Evolutionary conservation across 2,113 vertebrate genomes (phyloP), one percentile per base, ranked within the genome.

Genomic region (Poecile atricapillus): DNA sequence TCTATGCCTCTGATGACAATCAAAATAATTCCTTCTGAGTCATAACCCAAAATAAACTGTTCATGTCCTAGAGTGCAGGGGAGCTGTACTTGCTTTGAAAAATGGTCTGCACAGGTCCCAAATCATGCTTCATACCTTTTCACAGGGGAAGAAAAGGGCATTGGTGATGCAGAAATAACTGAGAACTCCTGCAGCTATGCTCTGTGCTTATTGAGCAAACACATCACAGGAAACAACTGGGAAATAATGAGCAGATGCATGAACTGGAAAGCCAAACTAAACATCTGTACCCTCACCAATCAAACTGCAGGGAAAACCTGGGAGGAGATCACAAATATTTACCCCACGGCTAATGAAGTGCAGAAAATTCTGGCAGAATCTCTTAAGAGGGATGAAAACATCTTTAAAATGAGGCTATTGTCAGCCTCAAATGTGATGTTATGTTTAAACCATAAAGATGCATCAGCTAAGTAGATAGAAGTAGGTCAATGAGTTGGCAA

Each of bases 231-330:
- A 49, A 77, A 30, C 43, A 82, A 56, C 2, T 16, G 58, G 84
- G 92, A 95, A 71, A 84, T 68, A 39, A 56, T 4, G 18, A 92
- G 60, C 62, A 92, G 70, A n/a, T 28, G 25, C 25, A 77, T 39
- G 55, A 44, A 47, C 46, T 88, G 67, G 75, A 86, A 93, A 90
- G 68, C 15, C 85, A 88, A 94, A 50, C 46, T 58, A 76, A 93
- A 67, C 33, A 64, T 62, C 82, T 53, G 41, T 62, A 55, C 10
- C 30, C 9, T 52, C 23, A 56, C 50, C 46, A 80, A 59, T 62
- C 79, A 73, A 82, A 82, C 39, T 55, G 20, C 58, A 25, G 14
- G 31, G 81, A 68, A 95, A 75, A 71, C 43, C 25, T 87, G 49
- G 7, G 69, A 81, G 39, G 77, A 7, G 11, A 93, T 73, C 14